Base-by-base conservation (phyloP, 2,888 invertebrate species). In the Eristalinus aeneus region DNA sequence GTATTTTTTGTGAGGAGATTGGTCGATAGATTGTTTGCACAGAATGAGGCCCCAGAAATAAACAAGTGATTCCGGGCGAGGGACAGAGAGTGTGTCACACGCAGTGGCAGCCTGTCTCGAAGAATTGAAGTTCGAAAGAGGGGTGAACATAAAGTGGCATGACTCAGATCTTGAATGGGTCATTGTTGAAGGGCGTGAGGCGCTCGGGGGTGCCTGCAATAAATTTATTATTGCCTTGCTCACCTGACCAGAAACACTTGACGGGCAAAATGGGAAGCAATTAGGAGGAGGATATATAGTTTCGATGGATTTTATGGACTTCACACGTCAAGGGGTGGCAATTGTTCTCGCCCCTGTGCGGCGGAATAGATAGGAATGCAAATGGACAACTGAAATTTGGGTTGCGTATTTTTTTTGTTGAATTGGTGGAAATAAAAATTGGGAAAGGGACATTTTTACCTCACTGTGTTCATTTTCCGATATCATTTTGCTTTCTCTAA, bases 1-100 rank as follows among this genome's bases (percentile, higher is more conserved):
- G 20, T 34, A 22, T n/a, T 65, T 46, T 23, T 23, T 39, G 20
- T 12, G 12, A 22, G 27, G n/a, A 65, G 67, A 72, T 46, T 71
- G 58, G 39, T 53, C n/a, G 61, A 31, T 53, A 34, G 34, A 63
- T 64, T 73, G 64, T 64, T 63, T 23, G 32, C 32, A 27, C n/a
- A 5, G 34, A 61, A 63, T 72, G 32, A 53, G 61, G 11, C 27
- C 22, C 11, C 31, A 46, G 16, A 46, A 16, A 16, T 16, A 46
- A 46, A 46, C 46, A 46, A 46, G 46, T 46, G 46, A 46, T 46
- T 46, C 46, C 16, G 46, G 1, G 16, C 8, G 0, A 16, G 39
- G 27, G 27, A 5, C 27, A 5, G 46, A 46, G 46, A 46, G 46
- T 5, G 46, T 46, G 46, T 16, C 46, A 8, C 46, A 46, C 46